Evolutionary conservation across 1,140 invertebrate genomes (phyloP).

Genomic region (Sitobion miscanthi): DNA sequence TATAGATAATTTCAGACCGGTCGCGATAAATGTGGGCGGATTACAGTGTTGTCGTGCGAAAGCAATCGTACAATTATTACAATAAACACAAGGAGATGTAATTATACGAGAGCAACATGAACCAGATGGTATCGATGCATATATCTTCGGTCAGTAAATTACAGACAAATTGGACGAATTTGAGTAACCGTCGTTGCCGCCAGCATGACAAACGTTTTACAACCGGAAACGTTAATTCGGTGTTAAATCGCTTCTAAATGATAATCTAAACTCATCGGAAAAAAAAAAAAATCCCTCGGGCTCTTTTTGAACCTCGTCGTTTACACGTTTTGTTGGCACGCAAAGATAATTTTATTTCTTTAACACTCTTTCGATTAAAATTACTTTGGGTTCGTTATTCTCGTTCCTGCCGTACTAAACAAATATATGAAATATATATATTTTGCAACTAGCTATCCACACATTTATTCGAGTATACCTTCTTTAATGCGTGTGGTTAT

Average conservation of each 20-base stretch:
- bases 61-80: background rate
- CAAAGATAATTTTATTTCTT: slow-evolving; percentile 8
- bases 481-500: background rate
- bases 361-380: slow-evolving; percentile 1
- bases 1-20: slow-evolving; percentile 20
- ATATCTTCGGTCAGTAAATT: slow-evolving; percentile 32
- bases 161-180: slow-evolving; percentile 35
- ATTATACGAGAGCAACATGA: background rate
- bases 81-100: background rate
- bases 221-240: slow-evolving; percentile 43
- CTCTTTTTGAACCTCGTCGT: background rate
- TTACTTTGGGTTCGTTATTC: background rate
- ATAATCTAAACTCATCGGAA: slow-evolving; percentile 10
- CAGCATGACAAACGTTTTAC: slow-evolving; percentile 34
- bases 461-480: background rate
- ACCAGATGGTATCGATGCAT: slow-evolving; percentile 25
- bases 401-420: background rate
- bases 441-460: background rate
- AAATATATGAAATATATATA: background rate
- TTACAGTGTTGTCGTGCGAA: background rate
- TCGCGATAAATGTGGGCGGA: slow-evolving; percentile 24
- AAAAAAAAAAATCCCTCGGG: slow-evolving; percentile 3
- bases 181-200: background rate
- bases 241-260: slow-evolving; percentile 45
- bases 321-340: slow-evolving; percentile 20